Base-by-base conservation (phyloP, 2,113 vertebrate species). In the western clawed frog (Xenopus tropicalis) region DNA sequence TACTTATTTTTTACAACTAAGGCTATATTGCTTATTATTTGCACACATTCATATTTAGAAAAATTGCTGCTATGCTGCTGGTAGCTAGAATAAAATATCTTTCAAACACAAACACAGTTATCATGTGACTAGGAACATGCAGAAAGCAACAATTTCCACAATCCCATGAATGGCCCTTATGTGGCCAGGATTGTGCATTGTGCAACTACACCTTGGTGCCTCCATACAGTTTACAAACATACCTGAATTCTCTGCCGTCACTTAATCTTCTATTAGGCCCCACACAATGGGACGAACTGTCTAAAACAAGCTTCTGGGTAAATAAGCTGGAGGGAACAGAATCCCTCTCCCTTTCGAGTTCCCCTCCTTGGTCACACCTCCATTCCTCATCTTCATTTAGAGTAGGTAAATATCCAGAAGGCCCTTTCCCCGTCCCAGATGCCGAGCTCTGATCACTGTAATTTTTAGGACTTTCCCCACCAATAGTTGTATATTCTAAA, bases 211-310 rank as follows among this genome's bases (percentile, higher is more conserved):
- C 10, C 29, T 37, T 37, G 6, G 29, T 37, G 29, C 29, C 29
- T 37, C 10, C 2, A 37, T 37, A 37, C 6, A 8, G 29, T 37
- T 37, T 8, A 37, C 29, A 44, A 17, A 74, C 88, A 85, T 91
- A 97, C 96, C 96, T 97, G 94, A 92, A 93, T 85, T 98, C 95
- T 74, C 87, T 89, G 64, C 88, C 89, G 79, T 96, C 96, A 70
- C 93, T 93, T 88, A 89, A 93, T 80, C 94, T 89, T 42, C 91
- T 84, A 23, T 86, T 85, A 0, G 74, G 85, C 66, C 88, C 80
- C 3, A 89, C 88, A 0, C 92, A 90, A 16, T 93, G 94, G 0
- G 89, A 80, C 0, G 90, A 87, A 0, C 91, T 93, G 85, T 97
- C 97, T 90, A 93, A 85, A 0, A 95, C 89, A 73, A 96, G 89